Evolutionary conservation across 2,113 vertebrate species (phyloP).

Genomic region (Phrynosoma platyrhinos): DNA sequence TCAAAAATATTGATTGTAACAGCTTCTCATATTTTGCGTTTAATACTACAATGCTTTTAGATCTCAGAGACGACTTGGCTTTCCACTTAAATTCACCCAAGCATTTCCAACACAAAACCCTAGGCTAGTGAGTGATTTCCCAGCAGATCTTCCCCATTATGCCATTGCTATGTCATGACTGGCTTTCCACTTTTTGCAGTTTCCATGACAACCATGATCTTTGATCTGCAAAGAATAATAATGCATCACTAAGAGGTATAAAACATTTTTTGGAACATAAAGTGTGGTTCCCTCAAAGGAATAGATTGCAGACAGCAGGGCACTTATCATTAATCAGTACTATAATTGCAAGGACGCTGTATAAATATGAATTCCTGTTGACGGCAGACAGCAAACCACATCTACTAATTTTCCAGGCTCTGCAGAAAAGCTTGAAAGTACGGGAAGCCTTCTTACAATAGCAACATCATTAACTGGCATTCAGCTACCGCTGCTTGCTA

Average conservation of each 20-base stretch:
- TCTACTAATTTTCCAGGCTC: constrained; percentile 46
- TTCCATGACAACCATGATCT: constrained; percentile 77
- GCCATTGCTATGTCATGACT: constrained; percentile 64
- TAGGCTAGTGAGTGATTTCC: constrained; percentile 53
- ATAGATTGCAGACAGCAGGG: constrained; percentile 41
- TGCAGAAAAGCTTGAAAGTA: constrained; percentile 35
- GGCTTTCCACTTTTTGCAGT: constrained; percentile 73
- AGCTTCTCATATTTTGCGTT: constrained; percentile 7
- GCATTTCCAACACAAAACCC: constrained; percentile 48
- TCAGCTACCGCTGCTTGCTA: background rate
- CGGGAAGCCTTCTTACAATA: constrained; percentile 37
- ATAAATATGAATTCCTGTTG: constrained; percentile 59
- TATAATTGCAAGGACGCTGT: constrained; percentile 57
- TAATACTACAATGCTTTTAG: constrained; percentile 35
- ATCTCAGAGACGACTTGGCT: constrained; percentile 36
- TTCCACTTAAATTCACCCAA: constrained; percentile 54
- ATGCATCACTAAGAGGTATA: constrained; percentile 58
- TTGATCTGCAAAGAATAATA: constrained; percentile 67
- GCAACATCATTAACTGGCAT: constrained; percentile 36
- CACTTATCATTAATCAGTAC: constrained; percentile 55
- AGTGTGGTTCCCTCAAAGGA: constrained; percentile 58
- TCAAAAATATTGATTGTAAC: background rate
- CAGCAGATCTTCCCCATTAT: constrained; percentile 67
- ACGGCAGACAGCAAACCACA: constrained; percentile 31
- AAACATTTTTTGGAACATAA: constrained; percentile 52